Evolutionary conservation across 2,113 vertebrate species (phyloP), one percentile per base, ranked within the genome.

Genomic region (Callaeas wilsoni): DNA sequence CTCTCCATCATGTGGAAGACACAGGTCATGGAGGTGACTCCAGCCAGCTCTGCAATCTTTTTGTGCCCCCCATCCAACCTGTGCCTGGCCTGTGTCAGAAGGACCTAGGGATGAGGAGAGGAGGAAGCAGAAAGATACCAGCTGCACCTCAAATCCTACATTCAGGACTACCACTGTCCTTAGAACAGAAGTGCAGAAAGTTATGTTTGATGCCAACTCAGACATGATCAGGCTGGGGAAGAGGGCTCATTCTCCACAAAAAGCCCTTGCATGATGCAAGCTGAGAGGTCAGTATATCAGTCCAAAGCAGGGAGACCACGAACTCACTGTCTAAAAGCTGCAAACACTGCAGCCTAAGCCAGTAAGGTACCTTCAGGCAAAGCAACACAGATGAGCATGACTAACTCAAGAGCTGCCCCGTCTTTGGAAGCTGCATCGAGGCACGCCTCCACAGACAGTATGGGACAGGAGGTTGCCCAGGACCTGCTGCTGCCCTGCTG

Each of bases 11-110:
- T 12, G 10, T 33, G 50, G 78, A 73, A 91, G 74, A 81, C 32
- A 84, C 37, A 73, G 87, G 68, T 95, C 84, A 84, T 50, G 76
- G 84, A 50, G n/a, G 67, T 46, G 39, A 57, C 73, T 60, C 89
- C 81, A 84, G 47, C 13, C 52, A 75, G 87, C 82, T 55, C 84
- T 85, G 77, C 82, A 60, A n/a, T 19, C 32, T 47, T 35, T 67
- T 14, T 19, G 29, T n/a, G 52, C 25, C 73, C 67, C 29, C 39
- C 32, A 23, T 14, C 16, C 52, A 84, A 10, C 14, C 29, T 64
- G 9, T 39, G 29, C 68, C 32, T 41, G 37, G 33, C 33, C 55
- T 83, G 16, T 46, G 71, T 60, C 41, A 85, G 37, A 62, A 89
- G 18, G 30, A 93, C 25, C n/a, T 13, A 12, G 41, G 42, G 57